Evolutionary conservation across 1,140 invertebrate genomes (phyloP).

Genomic region (Prorops nasuta): DNA sequence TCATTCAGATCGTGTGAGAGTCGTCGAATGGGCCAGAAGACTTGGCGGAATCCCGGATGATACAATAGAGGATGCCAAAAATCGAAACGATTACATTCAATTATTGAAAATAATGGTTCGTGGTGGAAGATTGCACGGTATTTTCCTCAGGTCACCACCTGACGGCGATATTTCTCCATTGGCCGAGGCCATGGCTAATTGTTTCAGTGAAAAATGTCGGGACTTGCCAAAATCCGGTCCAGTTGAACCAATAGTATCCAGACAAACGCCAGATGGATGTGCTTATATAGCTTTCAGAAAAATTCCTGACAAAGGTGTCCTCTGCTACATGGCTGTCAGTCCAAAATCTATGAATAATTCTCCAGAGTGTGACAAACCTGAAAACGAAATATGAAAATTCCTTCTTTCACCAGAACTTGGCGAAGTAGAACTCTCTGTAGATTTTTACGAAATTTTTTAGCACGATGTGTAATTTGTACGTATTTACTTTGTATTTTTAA

Average conservation of each 20-base stretch:
- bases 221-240: slow-evolving; percentile 51
- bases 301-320: slow-evolving; percentile 51
- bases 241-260: slow-evolving; percentile 49
- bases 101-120: slow-evolving; percentile 54
- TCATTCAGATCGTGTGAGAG: slow-evolving; percentile 54
- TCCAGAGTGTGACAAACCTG: too few relatives aligned
- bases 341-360: too few relatives aligned
- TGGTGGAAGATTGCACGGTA: slow-evolving; percentile 49
- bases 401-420: slow-evolving; percentile 2
- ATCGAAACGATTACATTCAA: slow-evolving; percentile 56
- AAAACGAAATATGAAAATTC: too few relatives aligned
- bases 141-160: slow-evolving; percentile 50
- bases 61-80: slow-evolving; percentile 47
- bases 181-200: slow-evolving; percentile 47
- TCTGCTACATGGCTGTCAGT: slow-evolving; percentile 59
- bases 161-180: slow-evolving; percentile 33
- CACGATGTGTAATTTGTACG: too few relatives aligned
- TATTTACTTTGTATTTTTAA: too few relatives aligned
- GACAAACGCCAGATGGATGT: slow-evolving; percentile 54
- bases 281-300: slow-evolving; percentile 54
- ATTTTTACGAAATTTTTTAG: too few relatives aligned
- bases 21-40: slow-evolving; percentile 54
- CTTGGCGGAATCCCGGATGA: slow-evolving; percentile 45
- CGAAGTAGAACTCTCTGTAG: too few relatives aligned
- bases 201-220: slow-evolving; percentile 40